Evolutionary conservation across 2,888 invertebrate genomes (phyloP).

Genomic region (Caenorhabditis japonica): DNA sequence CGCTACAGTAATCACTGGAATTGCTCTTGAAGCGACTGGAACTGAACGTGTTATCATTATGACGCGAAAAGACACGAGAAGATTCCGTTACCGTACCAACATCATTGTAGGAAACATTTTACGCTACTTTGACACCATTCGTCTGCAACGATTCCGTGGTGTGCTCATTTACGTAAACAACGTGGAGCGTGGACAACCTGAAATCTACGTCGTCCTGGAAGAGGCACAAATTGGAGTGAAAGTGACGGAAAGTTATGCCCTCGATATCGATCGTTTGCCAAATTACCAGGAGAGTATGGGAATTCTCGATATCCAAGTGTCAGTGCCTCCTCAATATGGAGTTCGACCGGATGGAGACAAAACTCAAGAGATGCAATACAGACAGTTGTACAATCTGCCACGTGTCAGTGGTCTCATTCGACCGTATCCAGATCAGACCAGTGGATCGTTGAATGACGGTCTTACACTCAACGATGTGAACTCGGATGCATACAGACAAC

Average conservation of each 20-base stretch:
- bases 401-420: constrained; percentile 73
- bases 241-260: constrained; percentile 66
- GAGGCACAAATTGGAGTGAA: constrained; percentile 71
- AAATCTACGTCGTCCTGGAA: constrained; percentile 76
- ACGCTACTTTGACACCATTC: constrained; percentile 76
- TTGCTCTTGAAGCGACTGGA: constrained; percentile 63
- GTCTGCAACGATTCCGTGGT: constrained; percentile 74
- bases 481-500: constrained; percentile 75
- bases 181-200: constrained; percentile 75
- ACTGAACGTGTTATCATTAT: constrained; percentile 73
- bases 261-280: constrained; percentile 75
- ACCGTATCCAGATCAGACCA: constrained; percentile 75
- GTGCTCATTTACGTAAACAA: constrained; percentile 77
- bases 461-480: constrained; percentile 75
- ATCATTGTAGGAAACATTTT: constrained; percentile 76
- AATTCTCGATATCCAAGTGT: constrained; percentile 73
- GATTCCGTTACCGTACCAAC: constrained; percentile 73
- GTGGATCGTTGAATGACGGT: constrained; percentile 67
- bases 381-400: constrained; percentile 72
- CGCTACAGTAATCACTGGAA: constrained; percentile 75
- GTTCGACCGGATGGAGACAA: constrained; percentile 77
- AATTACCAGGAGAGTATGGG: constrained; percentile 76
- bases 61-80: constrained; percentile 75
- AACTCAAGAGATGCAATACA: constrained; percentile 69
- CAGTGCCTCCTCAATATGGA: constrained; percentile 76